Evolutionary conservation across 2,797 vertebrate species (phyloP).

Genomic region (Echiichthys vipera): DNA sequence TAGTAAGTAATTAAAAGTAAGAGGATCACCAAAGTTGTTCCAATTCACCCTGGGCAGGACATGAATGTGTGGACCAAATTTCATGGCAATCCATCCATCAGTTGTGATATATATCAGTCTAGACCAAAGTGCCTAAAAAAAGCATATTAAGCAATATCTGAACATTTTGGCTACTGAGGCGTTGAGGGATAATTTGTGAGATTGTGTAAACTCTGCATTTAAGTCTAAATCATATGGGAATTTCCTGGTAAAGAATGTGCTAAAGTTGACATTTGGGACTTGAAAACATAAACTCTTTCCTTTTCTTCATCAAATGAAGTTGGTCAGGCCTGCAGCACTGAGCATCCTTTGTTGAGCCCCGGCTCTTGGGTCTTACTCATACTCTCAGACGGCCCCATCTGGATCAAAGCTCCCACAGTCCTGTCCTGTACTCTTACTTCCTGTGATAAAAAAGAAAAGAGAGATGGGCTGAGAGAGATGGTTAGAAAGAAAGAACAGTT

Average conservation of each 20-base stretch:
- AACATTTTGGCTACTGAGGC: not conserved
- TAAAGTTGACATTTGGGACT: constrained; percentile 55
- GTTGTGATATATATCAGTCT: not conserved
- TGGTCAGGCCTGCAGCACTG: constrained; percentile 64
- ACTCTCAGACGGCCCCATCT: constrained; percentile 60
- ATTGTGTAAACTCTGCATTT: not conserved
- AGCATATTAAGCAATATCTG: not conserved
- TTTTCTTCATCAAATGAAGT: constrained; percentile 56
- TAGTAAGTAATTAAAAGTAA: not conserved
- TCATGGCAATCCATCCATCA: not conserved
- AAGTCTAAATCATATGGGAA: constrained; percentile 7
- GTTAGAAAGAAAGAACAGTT: not conserved
- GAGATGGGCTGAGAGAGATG: not conserved
- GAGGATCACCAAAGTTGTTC: not conserved
- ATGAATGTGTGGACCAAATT: not conserved
- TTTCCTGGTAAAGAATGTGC: constrained; percentile 58
- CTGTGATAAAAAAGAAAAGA: constrained; percentile 53
- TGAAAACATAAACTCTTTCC: constrained; percentile 60
- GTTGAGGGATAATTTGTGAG: not conserved
- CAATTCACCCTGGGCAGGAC: too few species aligned
- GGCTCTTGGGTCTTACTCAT: constrained; percentile 60
- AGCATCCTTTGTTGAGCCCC: constrained; percentile 75
- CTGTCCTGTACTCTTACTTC: constrained; percentile 53
- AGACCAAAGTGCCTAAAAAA: not conserved
- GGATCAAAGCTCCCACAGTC: constrained; percentile 70